Evolutionary conservation across 2,797 vertebrate species (phyloP), one percentile per base, ranked within the genome.

Genomic region (Lacerta viridis): DNA sequence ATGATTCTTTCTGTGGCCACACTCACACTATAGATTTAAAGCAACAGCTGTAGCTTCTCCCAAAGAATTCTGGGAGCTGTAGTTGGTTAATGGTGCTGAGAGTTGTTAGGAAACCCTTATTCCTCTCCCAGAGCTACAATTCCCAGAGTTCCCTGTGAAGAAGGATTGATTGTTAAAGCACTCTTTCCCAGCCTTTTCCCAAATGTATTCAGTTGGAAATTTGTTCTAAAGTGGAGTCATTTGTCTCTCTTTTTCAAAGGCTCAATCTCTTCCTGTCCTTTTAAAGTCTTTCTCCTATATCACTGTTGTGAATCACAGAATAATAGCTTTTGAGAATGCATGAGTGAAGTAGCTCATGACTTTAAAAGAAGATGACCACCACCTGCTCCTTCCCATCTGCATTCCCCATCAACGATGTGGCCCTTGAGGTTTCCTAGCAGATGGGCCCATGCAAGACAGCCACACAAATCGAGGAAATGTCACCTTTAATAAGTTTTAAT

Each of bases 301-400:
- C 50, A 55, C 50, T 55, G 13, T 55, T 55, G 50, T 55, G 50
- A 15, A 55, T 15, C 13, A 13, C 50, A 55, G 50, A 39, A 36
- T 46, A 81, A 43, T 0, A 23, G 0, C 23, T 74, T 0, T 55
- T 33, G 7, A 80, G 20, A 17, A 5, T 27, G 11, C 0, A 0
- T 1, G 0, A 0, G 0, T 50, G 50, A 84, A 17, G 46, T 86
- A 9, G 59, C 1, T 0, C 3, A 18, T 0, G n/a, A 23, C 1
- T 84, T 3, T 46, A 80, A 86, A 43, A 83, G 27, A 41, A 84
- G 88, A 86, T 75, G 77, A 1, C 80, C 36, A 85, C 36, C 69
- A 61, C 64, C 41, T 36, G 5, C 74, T 17, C 85, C 81, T 77
- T 4, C 15, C 90, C 80, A 1, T 4, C 90, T 20, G 85, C 82